Conservation (phyloP, 2,113 vertebrate genomes). For the Pipa parva region DNA sequence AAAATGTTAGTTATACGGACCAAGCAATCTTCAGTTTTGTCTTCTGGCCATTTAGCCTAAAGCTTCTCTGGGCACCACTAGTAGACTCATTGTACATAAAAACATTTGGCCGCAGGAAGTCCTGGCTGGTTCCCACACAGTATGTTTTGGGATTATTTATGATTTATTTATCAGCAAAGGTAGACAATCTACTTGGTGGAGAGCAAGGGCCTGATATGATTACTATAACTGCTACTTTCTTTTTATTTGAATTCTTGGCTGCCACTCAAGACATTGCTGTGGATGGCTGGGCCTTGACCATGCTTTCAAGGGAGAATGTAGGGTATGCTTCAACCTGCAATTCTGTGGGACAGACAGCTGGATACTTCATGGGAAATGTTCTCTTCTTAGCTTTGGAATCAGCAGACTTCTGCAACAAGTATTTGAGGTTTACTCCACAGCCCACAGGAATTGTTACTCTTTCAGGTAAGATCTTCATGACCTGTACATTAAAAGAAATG, state of each 20-base stretch:
- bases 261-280: conserved; percentile 98
- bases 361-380: conserved; percentile 95
- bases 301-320: conserved; percentile 92
- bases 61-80: conserved; percentile 91
- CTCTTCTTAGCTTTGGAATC: conserved; percentile 95
- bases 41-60: conserved; percentile 97
- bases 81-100: conserved; percentile 87
- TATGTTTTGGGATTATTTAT: conserved; percentile 92
- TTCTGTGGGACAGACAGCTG: conserved; percentile 94
- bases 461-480: too few relatives aligned
- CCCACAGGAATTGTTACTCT: conserved; percentile 86
- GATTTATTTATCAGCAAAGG: conserved; percentile 81
- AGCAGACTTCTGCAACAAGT: conserved; percentile 93
- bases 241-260: conserved; percentile 90
- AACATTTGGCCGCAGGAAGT: conserved; percentile 89
- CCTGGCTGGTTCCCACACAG: conserved; percentile 94
- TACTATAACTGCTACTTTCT: conserved; percentile 83
- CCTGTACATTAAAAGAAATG: too few relatives aligned
- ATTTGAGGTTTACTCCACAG: conserved; percentile 80
- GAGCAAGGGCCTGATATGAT: conserved; percentile 73
- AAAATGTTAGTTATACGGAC: conserved; percentile 87
- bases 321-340: conserved; percentile 97
- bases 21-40: conserved; percentile 97
- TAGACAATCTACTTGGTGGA: conserved; percentile 74
- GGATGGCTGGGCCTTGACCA: conserved; percentile 96